These are phyloP conservation scores for Anagyrus pseudococci DNA, from an alignment of 2,888 invertebrate species.

Conservation along the genomic window DNA sequence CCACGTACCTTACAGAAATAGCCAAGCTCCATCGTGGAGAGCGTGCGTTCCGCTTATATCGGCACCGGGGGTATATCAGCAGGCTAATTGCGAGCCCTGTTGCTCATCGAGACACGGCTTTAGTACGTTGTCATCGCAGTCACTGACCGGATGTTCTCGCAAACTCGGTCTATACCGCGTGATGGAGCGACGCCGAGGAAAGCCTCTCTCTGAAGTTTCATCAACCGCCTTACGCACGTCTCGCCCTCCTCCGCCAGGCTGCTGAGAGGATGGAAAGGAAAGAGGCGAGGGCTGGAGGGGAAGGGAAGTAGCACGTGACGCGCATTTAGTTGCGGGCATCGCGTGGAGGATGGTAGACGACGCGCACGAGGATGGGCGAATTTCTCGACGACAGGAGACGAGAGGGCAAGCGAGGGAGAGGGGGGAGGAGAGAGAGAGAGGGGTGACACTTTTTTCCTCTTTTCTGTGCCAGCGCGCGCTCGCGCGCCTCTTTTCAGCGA, in stretches of 20 bases:
- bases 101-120: not conserved
- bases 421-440: no score
- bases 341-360: not conserved
- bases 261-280: no score
- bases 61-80: no score
- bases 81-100: not conserved
- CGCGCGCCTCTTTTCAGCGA: not conserved
- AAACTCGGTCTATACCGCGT: slow-evolving; percentile 13
- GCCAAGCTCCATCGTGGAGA: no score
- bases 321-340: slow-evolving; percentile 50
- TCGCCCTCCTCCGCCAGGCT: slow-evolving; percentile 24
- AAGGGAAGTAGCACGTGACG: slow-evolving; percentile 52
- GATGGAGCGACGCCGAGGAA: slow-evolving; percentile 7
- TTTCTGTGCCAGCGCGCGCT: not conserved
- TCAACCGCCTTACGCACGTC: slow-evolving; percentile 54
- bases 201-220: slow-evolving; percentile 47
- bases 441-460: slow-evolving; percentile 1
- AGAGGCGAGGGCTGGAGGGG: not conserved
- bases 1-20: no score
- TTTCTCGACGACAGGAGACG: slow-evolving; percentile 10
- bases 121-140: slow-evolving; percentile 7
- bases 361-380: slow-evolving; percentile 15
- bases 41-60: no score
- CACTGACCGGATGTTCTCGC: slow-evolving; percentile 34
- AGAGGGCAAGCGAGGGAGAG: no score